A percentile compares a stretch with the other conserved stretches of the same genome.
These are phyloP conservation scores for Aerospiza tachiro DNA, from an alignment of 2,797 vertebrate genomes.

Conservation along the genomic window DNA sequence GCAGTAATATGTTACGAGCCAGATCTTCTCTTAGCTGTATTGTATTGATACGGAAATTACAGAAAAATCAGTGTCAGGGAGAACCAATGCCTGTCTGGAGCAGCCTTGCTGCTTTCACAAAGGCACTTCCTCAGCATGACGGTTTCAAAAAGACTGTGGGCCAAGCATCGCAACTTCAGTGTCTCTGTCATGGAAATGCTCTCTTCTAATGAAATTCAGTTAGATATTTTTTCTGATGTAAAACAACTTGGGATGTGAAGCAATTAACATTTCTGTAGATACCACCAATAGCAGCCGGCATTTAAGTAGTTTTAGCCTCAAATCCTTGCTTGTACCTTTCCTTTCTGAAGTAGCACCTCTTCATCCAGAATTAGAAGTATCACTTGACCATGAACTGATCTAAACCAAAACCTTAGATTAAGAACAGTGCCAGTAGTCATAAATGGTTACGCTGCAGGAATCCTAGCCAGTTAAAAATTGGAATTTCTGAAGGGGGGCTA, in stretches of 20 bases:
- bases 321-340: background rate
- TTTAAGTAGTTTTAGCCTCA: background rate
- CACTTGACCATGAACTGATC: background rate
- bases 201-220: background rate
- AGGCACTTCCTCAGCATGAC: background rate
- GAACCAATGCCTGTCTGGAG: background rate
- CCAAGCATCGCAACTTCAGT: background rate
- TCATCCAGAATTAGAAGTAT: background rate
- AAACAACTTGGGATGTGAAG: background rate
- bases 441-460: slow-evolving; percentile 39
- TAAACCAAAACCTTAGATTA: background rate
- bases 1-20: background rate
- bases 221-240: background rate
- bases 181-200: background rate
- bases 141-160: background rate
- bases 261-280: background rate
- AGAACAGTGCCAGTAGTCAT: background rate
- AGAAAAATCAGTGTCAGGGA: background rate
- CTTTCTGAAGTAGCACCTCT: background rate
- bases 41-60: background rate
- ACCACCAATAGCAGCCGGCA: background rate
- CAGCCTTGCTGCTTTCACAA: background rate
- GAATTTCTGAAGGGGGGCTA: background rate
- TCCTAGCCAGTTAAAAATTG: slow-evolving; percentile 31
- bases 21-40: background rate